Evolutionary conservation across 23 tunicate genomes (phyloP).

Genomic region (Diplosoma virens): DNA sequence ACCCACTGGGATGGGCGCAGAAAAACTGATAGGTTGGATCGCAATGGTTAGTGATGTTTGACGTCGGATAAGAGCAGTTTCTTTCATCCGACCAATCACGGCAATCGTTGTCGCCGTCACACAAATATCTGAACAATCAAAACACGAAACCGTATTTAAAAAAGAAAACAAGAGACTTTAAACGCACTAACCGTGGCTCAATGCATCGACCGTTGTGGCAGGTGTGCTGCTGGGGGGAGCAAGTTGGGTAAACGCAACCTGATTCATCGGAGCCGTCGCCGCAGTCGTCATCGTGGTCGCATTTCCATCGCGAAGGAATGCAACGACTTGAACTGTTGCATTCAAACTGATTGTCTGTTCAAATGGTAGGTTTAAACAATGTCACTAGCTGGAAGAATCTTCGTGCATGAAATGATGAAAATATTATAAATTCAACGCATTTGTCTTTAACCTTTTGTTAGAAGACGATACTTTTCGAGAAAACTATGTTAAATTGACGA

Average conservation of each 20-base stretch:
- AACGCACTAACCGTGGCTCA: constrained; percentile 12
- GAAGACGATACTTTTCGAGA: too few relatives aligned
- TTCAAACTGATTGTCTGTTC: not conserved
- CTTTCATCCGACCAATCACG: constrained; percentile 68
- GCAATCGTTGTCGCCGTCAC: constrained; percentile 73
- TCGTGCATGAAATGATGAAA: too few relatives aligned
- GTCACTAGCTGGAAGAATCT: too few relatives aligned
- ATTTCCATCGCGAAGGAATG: constrained; percentile 15
- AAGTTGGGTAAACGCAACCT: constrained; percentile 13
- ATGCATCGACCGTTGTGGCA: constrained; percentile 44
- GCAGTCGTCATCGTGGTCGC: constrained; percentile 75
- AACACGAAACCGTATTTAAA: too few relatives aligned
- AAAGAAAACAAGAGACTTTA: too few relatives aligned
- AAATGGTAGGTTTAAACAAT: too few relatives aligned
- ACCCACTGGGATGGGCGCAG: constrained; percentile 4
- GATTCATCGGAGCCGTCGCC: constrained; percentile 53
- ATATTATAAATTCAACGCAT: too few relatives aligned
- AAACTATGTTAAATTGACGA: too few relatives aligned
- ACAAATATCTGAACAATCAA: constrained; percentile 36
- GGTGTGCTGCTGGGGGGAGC: constrained; percentile 10
- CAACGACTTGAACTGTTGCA: constrained; percentile 3
- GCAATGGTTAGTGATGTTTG: not conserved
- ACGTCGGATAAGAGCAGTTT: constrained; percentile 11
- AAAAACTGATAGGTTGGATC: constrained; percentile 18
- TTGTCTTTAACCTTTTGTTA: too few relatives aligned